phyloP scores from a whole-genome alignment of 2,113 vertebrate species.

The Atlantisia rogersi region DNA sequence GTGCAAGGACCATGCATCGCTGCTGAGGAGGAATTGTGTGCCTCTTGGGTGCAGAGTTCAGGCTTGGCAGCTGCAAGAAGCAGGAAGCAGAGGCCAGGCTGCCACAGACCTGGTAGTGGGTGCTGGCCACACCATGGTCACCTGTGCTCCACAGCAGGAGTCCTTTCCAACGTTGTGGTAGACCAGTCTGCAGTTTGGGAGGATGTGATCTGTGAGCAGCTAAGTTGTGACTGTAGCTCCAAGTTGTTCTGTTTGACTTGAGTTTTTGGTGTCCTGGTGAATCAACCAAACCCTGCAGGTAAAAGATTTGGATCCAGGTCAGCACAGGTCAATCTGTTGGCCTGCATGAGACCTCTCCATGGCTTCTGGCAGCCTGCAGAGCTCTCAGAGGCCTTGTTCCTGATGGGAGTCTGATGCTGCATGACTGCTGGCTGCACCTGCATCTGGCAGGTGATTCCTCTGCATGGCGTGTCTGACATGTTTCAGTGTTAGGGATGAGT shows the following conservation, averaged over 20 bases:
- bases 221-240: neutral
- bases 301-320: neutral
- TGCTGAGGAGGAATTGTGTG: accelerated
- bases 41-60: neutral
- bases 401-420: neutral
- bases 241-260: neutral
- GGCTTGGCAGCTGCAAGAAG: neutral
- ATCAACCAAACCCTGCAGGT: neutral
- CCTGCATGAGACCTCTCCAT: neutral
- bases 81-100: neutral
- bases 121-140: neutral
- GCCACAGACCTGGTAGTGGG: neutral
- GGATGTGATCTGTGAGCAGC: neutral
- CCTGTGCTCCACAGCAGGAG: neutral
- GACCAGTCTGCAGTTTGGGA: neutral
- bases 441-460: neutral
- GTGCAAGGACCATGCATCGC: neutral
- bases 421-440: neutral
- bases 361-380: neutral
- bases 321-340: neutral
- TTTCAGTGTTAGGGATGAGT: neutral
- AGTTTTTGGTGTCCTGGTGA: neutral
- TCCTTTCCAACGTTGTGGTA: neutral
- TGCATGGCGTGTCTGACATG: neutral
- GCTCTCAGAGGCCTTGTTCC: neutral